A percentile compares a stretch with the other conserved stretches of the same genome.
Conservation (phyloP, 2,888 invertebrate species). For the Ganaspis brasiliensis region DNA sequence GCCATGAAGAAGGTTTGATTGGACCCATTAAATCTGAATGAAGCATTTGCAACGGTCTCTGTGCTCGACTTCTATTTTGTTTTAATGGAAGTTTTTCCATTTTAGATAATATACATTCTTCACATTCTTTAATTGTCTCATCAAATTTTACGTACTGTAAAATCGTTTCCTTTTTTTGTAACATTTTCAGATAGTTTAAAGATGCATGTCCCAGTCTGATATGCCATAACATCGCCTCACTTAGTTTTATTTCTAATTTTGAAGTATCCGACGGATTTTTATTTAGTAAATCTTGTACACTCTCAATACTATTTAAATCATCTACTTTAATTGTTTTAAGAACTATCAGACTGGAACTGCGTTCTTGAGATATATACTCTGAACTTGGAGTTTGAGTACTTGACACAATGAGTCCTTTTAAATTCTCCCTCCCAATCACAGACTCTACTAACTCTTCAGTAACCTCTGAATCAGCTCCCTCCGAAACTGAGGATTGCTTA, state of each 20-base stretch:
- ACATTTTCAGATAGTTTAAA: slow-evolving; percentile 59
- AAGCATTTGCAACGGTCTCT: slow-evolving; percentile 54
- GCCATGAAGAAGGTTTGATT: slow-evolving; percentile 56
- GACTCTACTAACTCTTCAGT: slow-evolving; percentile 25
- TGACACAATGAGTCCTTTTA: slow-evolving; percentile 26
- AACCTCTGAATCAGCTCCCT: slow-evolving; percentile 39
- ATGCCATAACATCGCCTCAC: slow-evolving; percentile 55
- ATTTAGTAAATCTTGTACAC: slow-evolving; percentile 30
- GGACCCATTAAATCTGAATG: slow-evolving; percentile 60
- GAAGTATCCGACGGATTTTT: slow-evolving; percentile 49
- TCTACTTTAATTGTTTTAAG: slow-evolving; percentile 45
- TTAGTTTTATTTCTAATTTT: background rate
- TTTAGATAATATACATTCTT: slow-evolving; percentile 54
- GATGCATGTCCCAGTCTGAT: slow-evolving; percentile 58
- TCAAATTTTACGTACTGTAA: slow-evolving; percentile 62
- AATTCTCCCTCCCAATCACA: slow-evolving; percentile 55
- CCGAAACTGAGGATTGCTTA: slow-evolving; percentile 7
- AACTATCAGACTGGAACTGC: background rate
- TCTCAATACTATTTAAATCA: slow-evolving; percentile 37
- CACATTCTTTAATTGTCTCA: slow-evolving; percentile 62
- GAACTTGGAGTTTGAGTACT: background rate
- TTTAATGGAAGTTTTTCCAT: slow-evolving; percentile 62
- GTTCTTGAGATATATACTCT: background rate
- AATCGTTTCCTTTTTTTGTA: slow-evolving; percentile 58
- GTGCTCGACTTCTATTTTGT: slow-evolving; percentile 46